These are phyloP conservation scores for Microplitis manilae DNA, from an alignment of 2,888 invertebrate genomes.

Conservation along the genomic window DNA sequence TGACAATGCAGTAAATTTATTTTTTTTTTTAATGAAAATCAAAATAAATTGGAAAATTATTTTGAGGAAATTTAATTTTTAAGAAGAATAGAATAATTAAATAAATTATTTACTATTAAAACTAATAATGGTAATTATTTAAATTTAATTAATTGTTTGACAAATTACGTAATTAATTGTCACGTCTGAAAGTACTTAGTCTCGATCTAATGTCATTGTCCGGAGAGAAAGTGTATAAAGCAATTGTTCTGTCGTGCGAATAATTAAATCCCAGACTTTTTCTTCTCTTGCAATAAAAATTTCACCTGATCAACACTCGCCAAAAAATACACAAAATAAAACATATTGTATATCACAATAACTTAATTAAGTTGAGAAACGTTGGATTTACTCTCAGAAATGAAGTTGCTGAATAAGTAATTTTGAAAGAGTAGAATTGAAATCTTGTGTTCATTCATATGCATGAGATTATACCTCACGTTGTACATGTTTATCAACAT, in stretches of 20 bases:
- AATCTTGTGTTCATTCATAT: constrained; percentile 6
- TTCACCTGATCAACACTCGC: constrained; percentile 1
- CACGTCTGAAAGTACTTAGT: not conserved
- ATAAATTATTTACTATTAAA: too few relatives aligned
- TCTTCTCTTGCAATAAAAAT: not conserved
- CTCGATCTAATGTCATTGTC: constrained; percentile 9
- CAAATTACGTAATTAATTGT: not conserved
- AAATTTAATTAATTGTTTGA: not conserved
- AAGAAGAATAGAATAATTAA: too few relatives aligned
- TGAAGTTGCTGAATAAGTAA: not conserved
- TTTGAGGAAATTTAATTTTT: too few relatives aligned
- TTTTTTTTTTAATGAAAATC: too few relatives aligned
- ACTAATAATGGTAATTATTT: too few relatives aligned
- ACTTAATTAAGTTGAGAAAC: not conserved
- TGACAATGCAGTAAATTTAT: too few relatives aligned
- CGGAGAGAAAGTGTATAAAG: not conserved
- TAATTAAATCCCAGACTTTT: not conserved
- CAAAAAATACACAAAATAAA: not conserved
- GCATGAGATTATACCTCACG: constrained; percentile 11
- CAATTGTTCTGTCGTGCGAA: not conserved
- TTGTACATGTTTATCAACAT: constrained; percentile 6
- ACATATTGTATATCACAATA: not conserved
- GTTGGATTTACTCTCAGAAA: not conserved
- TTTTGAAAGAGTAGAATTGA: not conserved
- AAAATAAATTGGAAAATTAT: too few relatives aligned